A percentile compares a stretch with the other conserved stretches of the same genome.
phyloP scores from a whole-genome alignment of 2,797 vertebrate species.

The Gymnothorax reevesii region DNA sequence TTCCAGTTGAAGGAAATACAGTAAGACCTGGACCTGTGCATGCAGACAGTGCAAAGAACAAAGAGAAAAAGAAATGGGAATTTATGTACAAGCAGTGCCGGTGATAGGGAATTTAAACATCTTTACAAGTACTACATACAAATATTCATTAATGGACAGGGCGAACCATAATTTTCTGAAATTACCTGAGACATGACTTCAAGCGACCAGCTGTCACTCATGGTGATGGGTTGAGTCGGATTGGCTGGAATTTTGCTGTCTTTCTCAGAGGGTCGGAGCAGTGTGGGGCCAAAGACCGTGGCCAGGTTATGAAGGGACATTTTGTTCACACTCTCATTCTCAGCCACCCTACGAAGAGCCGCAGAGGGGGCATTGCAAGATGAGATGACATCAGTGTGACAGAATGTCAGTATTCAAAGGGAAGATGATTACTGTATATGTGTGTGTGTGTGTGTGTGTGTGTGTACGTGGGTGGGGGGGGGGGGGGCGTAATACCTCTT shows the following conservation, averaged over 20 bases:
- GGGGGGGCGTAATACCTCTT: slow-evolving; percentile 79
- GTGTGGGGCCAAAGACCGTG: slow-evolving; percentile 94
- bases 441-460: not conserved
- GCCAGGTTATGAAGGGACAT: slow-evolving; percentile 99
- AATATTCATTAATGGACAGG: not conserved
- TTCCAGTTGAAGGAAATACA: slow-evolving; percentile 97
- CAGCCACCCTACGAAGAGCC: slow-evolving; percentile 80
- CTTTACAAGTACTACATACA: not conserved
- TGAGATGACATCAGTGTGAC: not conserved
- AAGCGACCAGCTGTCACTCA: slow-evolving; percentile 98
- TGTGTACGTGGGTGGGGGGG: slow-evolving; percentile 1
- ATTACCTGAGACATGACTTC: slow-evolving; percentile 98
- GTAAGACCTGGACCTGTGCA: slow-evolving; percentile 90
- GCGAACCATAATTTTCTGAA: not conserved
- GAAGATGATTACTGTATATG: not conserved
- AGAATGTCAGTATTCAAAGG: not conserved
- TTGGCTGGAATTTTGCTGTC: slow-evolving; percentile 93
- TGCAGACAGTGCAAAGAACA: not conserved
- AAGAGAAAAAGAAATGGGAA: not conserved
- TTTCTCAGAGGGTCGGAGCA: slow-evolving; percentile 93
- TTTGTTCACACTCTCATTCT: slow-evolving; percentile 93
- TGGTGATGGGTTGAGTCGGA: slow-evolving; percentile 92
- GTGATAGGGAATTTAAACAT: not conserved
- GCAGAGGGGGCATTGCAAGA: not conserved
- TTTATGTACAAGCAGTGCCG: not conserved